Percentiles rank a stretch among this genome's conserved stretches.
These are phyloP conservation scores for Stegodyphus dumicola DNA, from an alignment of 1,140 invertebrate genomes.

Conservation along the genomic window DNA sequence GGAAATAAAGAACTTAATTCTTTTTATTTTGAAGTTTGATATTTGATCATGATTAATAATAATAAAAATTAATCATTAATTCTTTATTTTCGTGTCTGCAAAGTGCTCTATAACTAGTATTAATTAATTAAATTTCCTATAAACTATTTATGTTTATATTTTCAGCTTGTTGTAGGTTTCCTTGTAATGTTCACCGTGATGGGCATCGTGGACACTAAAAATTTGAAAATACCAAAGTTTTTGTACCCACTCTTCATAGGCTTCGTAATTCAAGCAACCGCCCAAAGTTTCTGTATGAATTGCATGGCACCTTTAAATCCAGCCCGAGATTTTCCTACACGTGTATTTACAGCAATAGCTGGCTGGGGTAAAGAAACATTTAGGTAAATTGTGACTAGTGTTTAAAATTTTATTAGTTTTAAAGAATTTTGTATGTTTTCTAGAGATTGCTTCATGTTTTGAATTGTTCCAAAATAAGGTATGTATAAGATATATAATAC, in stretches of 20 bases:
- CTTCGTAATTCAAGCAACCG: slow-evolving; percentile 71
- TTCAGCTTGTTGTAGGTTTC: slow-evolving; percentile 73
- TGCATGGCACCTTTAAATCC: slow-evolving; percentile 76
- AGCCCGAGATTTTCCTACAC: slow-evolving; percentile 74
- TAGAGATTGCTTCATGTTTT: no score
- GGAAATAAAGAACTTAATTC: no score
- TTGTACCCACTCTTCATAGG: slow-evolving; percentile 64
- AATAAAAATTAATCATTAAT: no score
- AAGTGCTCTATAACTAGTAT: no score
- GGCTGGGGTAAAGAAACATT: slow-evolving; percentile 73
- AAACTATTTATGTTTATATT: not conserved
- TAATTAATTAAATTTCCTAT: no score
- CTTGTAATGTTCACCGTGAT: slow-evolving; percentile 72
- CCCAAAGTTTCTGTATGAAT: slow-evolving; percentile 73
- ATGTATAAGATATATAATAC: no score
- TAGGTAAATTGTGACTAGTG: slow-evolving; percentile 65
- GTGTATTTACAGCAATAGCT: slow-evolving; percentile 72
- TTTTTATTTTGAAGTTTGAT: no score
- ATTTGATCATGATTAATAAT: no score
- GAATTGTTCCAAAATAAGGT: no score
- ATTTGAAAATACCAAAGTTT: slow-evolving; percentile 69
- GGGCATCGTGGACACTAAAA: slow-evolving; percentile 72
- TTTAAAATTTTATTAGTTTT: not conserved
- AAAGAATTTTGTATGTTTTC: no score
- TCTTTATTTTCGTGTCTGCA: no score